Percentiles rank a stretch among this genome's conserved stretches.
Conservation (phyloP, 2,888 invertebrate species). For the Iselma pallidipennis region DNA sequence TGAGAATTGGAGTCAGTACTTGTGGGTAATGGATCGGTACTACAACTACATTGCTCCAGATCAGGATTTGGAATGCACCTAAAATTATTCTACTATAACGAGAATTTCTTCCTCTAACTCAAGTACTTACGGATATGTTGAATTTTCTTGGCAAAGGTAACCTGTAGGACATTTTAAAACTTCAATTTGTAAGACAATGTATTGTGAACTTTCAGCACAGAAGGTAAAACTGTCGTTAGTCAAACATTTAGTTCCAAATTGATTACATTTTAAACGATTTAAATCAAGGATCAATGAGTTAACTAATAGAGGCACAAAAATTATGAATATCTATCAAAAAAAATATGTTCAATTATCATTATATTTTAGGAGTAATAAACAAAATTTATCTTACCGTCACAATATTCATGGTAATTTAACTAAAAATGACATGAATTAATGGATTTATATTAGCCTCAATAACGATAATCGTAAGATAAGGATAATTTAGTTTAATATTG, state of each 20-base stretch:
- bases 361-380: no score
- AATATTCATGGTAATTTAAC: no score
- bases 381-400: no score
- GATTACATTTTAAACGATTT: not conserved
- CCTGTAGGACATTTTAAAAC: constrained; percentile 5
- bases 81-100: not conserved
- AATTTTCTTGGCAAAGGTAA: constrained; percentile 10
- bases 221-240: not conserved
- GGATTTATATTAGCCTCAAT: no score
- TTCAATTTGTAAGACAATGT: not conserved
- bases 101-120: not conserved
- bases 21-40: not conserved
- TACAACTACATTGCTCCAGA: not conserved
- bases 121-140: constrained; percentile 3
- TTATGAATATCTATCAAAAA: not conserved
- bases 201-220: not conserved
- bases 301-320: not conserved
- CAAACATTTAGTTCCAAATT: not conserved
- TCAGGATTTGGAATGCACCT: constrained; percentile 5
- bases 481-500: not conserved
- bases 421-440: no score
- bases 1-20: no score
- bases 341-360: no score
- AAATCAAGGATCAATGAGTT: not conserved
- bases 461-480: no score